These are phyloP conservation scores for Trichopoda pennipes DNA, from an alignment of 2,888 invertebrate species.

Conservation along the genomic window DNA sequence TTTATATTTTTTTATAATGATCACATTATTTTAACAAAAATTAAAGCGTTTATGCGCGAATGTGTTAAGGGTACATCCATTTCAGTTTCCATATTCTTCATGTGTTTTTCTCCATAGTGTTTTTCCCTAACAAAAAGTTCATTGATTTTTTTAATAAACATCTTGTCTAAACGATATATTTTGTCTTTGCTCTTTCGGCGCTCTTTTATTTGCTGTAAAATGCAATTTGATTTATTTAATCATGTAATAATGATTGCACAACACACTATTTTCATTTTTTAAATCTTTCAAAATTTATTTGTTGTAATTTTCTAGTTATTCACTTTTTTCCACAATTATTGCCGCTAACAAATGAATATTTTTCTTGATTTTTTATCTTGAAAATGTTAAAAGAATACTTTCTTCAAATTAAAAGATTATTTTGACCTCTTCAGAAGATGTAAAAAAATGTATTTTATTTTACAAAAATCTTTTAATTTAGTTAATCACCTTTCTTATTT, in stretches of 20 bases:
- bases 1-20: constrained; percentile 3
- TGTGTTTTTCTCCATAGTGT: not conserved
- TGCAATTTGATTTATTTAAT: constrained; percentile 32
- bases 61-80: too few relatives aligned
- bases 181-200: not conserved
- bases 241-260: constrained; percentile 66
- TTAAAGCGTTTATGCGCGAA: too few relatives aligned
- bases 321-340: constrained; percentile 15
- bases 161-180: not conserved
- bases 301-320: constrained; percentile 5
- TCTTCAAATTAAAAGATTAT: constrained; percentile 13
- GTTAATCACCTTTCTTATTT: constrained; percentile 59
- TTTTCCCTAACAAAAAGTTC: not conserved
- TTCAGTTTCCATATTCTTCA: not conserved
- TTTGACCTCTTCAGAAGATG: constrained; percentile 39
- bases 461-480: constrained; percentile 27
- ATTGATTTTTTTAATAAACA: not conserved
- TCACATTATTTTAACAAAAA: constrained; percentile 28
- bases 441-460: constrained; percentile 23
- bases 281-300: not conserved
- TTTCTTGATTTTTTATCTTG: constrained; percentile 14
- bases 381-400: not conserved
- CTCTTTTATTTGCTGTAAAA: constrained; percentile 13
- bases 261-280: constrained; percentile 48
- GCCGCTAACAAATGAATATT: constrained; percentile 14